Evolutionary conservation across 1,140 invertebrate genomes (phyloP), one percentile per base, ranked within the genome.

Genomic region (Pteromalus puparum): DNA sequence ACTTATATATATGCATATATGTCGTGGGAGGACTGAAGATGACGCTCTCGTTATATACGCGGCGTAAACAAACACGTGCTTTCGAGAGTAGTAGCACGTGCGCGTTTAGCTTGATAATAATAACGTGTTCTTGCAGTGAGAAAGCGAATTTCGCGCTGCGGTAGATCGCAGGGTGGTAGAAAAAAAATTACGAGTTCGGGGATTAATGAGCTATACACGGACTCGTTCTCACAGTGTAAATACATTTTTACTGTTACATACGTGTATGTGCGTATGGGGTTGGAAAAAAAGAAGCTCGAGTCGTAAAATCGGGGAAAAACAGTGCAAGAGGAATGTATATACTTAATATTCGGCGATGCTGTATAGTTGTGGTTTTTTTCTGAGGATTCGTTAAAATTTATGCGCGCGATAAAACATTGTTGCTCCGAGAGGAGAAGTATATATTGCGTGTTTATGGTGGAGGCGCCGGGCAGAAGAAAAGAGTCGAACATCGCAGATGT

Each of bases 21-120:
- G 15, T 70, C 53, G 53, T 61, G 53, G 53, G 53, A 61, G 53
- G 53, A 61, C 18, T 9, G 21, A 21, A 61, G 18, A 61, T 61
- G 53, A 61, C 18, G 18, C 53, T 61, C 53, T 61, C 53, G 53
- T 61, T 61, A 61, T 53, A 53, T 61, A 9, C 38, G 53, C 53
- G 18, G 15, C 67, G 67, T 80, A 80, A 80, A 80, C 78, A 80
- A 80, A 80, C 38, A 38, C 65, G 18, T 28, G 24, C 34, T 34
- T 12, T 24, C 21, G 26, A 78, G 61, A 38, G 76, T 12, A 34
- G 30, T 5, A 34, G 53, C 53, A n/a, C 21, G 53, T n/a, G 53
- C 21, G 18, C 53, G n/a, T n/a, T 61, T 61, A 34, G 30, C 30
- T 34, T 34, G 21, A 21, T 70, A 70, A 70, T 70, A 30, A 70